Conservation (phyloP, 64 coral and sea anemone species). For the Dendrophyllia cribrosa region DNA sequence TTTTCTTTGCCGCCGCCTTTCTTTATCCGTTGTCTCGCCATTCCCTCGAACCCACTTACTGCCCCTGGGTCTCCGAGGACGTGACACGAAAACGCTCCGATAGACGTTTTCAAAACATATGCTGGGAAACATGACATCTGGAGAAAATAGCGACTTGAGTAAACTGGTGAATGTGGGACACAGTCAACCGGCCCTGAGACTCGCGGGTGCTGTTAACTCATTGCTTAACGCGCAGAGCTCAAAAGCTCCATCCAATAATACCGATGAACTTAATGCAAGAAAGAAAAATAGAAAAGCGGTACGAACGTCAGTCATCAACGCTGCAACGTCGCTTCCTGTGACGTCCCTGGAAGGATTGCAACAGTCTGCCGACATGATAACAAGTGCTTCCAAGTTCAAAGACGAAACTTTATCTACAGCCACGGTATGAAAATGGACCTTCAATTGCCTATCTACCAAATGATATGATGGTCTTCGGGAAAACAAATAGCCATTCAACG, state of each 20-base stretch:
- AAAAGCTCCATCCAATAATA: not conserved
- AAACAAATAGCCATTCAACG: too few relatives aligned
- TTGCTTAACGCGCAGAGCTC: slow-evolving; percentile 16
- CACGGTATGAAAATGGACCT: not conserved
- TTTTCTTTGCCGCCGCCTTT: too few relatives aligned
- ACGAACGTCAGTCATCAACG: not conserved
- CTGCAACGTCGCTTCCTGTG: slow-evolving; percentile 18
- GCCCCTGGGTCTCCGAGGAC: too few relatives aligned
- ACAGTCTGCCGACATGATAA: slow-evolving; percentile 23
- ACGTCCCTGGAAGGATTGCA: not conserved
- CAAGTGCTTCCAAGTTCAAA: slow-evolving; percentile 2
- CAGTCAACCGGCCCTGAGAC: not conserved
- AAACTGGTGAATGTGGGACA: slow-evolving; percentile 18
- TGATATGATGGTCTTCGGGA: too few relatives aligned
- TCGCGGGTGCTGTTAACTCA: slow-evolving; percentile 19
- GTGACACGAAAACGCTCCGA: too few relatives aligned
- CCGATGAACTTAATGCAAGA: not conserved
- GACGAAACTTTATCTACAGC: slow-evolving; percentile 8
- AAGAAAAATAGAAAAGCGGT: slow-evolving; percentile 18
- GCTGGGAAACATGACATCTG: slow-evolving; percentile 30
- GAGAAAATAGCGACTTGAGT: slow-evolving; percentile 22
- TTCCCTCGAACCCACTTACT: too few relatives aligned
- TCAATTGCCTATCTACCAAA: too few relatives aligned
- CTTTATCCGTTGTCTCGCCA: too few relatives aligned
- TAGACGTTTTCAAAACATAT: not conserved